Percentiles rank a stretch among this genome's conserved stretches.
phyloP scores from a whole-genome alignment of 2,888 invertebrate species.

The Thecophora atra region DNA sequence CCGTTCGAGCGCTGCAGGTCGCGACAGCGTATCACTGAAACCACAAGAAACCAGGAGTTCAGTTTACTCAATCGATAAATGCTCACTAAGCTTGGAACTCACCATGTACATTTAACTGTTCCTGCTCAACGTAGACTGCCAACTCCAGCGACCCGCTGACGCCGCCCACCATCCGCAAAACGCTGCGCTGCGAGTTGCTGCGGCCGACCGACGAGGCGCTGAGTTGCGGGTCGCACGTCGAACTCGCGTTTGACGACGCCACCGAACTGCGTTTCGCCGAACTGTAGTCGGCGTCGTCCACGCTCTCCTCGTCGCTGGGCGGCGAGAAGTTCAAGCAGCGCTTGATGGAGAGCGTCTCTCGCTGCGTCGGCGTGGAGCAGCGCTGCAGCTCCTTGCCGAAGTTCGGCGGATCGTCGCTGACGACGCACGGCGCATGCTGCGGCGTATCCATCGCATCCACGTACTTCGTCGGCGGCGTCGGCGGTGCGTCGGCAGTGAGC shows the following conservation, averaged over 20 bases:
- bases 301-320: constrained; percentile 68
- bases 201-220: constrained; percentile 49
- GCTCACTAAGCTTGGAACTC: constrained; percentile 64
- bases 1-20: constrained; percentile 76
- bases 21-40: constrained; percentile 80
- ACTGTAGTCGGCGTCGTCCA: constrained; percentile 51
- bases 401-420: constrained; percentile 43
- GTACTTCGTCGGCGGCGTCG: constrained; percentile 27
- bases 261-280: constrained; percentile 69
- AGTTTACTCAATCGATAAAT: too few relatives aligned
- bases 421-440: constrained; percentile 57
- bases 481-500: constrained; percentile 40
- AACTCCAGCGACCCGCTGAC: constrained; percentile 73
- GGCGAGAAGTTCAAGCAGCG: constrained; percentile 72
- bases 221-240: constrained; percentile 43
- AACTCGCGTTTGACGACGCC: constrained; percentile 63
- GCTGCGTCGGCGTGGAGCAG: constrained; percentile 66
- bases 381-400: constrained; percentile 59
- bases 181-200: constrained; percentile 40
- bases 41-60: constrained; percentile 36
- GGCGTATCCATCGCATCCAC: constrained; percentile 43
- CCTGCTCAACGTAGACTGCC: constrained; percentile 70
- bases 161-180: constrained; percentile 33
- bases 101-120: constrained; percentile 76
- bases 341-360: constrained; percentile 68